Base-by-base conservation (phyloP, 2,888 invertebrate species). In the Apodemia zela region DNA sequence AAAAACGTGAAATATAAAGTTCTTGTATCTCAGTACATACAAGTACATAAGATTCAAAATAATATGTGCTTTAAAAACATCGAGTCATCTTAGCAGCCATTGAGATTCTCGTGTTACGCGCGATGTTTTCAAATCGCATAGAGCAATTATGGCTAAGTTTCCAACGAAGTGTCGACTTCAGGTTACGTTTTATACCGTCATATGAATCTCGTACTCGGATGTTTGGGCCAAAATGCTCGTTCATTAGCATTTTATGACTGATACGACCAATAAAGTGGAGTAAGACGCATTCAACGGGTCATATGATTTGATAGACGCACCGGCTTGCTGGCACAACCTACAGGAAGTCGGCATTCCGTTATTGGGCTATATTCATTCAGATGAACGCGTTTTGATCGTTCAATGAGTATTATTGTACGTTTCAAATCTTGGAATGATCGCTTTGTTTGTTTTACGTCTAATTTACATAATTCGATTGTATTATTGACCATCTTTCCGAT, bases 171-270 rank as follows among this genome's bases (percentile, higher is more conserved):
- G 85, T 85, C 81, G 86, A 87, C 89, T 85, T 91, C 91, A 80
- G 82, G 87, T 91, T 90, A 87, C 90, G 84, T 86, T 89, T 89
- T 82, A 89, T 87, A 83, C 80, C 84, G 90, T 87, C 91, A 91
- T 87, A 89, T 82, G 91, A 91, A 90, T 89, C 89, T 89, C 80
- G 82, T 79, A 84, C 88, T 90, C 90, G 89, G 89, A 90, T 91
- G 89, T 91, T 91, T 91, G 88, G 88, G 85, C 88, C 87, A 83
- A 85, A 84, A 84, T 79, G 87, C 78, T 81, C 85, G 84, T 89
- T 89, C 90, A 91, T 91, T 91, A 90, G 87, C 89, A 90, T 90
- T 91, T 91, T 90, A 91, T 89, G 91, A 91, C 80, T 87, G 86
- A 91, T 91, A 91, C 88, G 87, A 84, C 82, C 89, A 85, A 90